Base-by-base conservation (phyloP, 2,888 invertebrate genomes). In the Melinopterus prodromus region DNA sequence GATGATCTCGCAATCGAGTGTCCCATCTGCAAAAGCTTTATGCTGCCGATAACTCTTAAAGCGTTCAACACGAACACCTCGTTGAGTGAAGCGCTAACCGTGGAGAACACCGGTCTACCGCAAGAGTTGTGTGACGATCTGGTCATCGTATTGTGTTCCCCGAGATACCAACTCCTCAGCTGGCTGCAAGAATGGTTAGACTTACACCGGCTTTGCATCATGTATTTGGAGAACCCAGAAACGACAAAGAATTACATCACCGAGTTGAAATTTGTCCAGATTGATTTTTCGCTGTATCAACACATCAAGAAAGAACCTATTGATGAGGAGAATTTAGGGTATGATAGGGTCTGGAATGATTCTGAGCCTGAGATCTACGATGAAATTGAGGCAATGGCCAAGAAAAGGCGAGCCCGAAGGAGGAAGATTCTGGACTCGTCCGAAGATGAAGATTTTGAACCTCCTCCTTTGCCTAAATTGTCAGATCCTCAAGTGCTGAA, bases 241-340 rank as follows among this genome's bases (percentile, higher is more conserved):
- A 92, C 93, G 77, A 94, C 93, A 16, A 91, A 93, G 71, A 93
- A 93, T 71, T 90, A 93, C 16, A 93, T 93, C 70, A 94, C 93
- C 0, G 95, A 95, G 86, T 90, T 95, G n/a, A 94, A 94, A 86
- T 95, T 93, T 86, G 90, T 95, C 2, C 94, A 95, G 85, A 92
- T 95, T 69, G 95, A 95, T 87, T 95, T 93, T 78, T 91, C 91
- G 16, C 91, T 92, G 82, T 94, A 86, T 76, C 26, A 74, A 16
- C 15, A 71, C 12, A 86, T 88, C 79, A 92, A 92, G 84, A 92
- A 93, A 76, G 91, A 93, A 88, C 93, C 94, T 0, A 85, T 87
- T 16, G 88, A 88, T 78, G 88, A 88, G 78, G 83, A 82, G 36
- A 80, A 81, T 7, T 36, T 69, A 1, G 70, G 38, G 12, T 78